These are phyloP conservation scores for Echeneis naucrates DNA, from an alignment of 2,797 vertebrate genomes.

Conservation along the genomic window DNA sequence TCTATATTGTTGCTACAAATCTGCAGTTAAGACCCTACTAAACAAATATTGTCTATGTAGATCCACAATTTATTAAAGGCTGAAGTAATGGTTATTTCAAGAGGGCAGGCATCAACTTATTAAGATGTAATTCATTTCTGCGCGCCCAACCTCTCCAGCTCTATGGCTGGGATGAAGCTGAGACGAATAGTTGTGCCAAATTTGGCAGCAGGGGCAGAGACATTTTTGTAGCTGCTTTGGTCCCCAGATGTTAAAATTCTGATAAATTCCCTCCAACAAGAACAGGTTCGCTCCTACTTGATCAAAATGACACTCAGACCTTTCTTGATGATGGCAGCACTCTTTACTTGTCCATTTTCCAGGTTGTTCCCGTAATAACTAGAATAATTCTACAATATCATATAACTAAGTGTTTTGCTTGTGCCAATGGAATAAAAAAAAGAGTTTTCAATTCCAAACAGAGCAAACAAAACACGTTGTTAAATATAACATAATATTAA, in stretches of 20 bases:
- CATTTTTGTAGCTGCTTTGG: conserved; percentile 39
- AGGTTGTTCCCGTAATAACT: not conserved
- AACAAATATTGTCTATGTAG: conserved; percentile 32
- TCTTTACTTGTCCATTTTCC: conserved; percentile 17
- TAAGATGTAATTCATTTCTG: conserved; percentile 60
- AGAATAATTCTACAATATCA: not conserved
- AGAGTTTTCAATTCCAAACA: not conserved
- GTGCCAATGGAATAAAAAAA: conserved; percentile 25
- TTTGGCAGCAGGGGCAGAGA: conserved; percentile 46
- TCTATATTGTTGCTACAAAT: conserved; percentile 51
- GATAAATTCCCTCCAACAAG: conserved; percentile 35
- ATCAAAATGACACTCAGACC: conserved; percentile 42
- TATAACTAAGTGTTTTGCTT: conserved; percentile 8
- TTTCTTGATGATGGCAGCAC: conserved; percentile 1
- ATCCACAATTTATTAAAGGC: conserved; percentile 57
- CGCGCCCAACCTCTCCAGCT: conserved; percentile 33
- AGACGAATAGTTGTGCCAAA: conserved; percentile 54
- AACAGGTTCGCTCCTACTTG: conserved; percentile 29
- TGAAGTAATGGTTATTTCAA: conserved; percentile 73
- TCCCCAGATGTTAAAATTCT: conserved; percentile 53
- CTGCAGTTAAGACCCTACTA: conserved; percentile 28
- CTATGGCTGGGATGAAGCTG: conserved; percentile 30
- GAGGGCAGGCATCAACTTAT: conserved; percentile 57
- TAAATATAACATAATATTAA: not conserved
- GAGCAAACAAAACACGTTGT: not conserved